Conservation (phyloP, 1,140 invertebrate species). For the Hetaerina americana region DNA sequence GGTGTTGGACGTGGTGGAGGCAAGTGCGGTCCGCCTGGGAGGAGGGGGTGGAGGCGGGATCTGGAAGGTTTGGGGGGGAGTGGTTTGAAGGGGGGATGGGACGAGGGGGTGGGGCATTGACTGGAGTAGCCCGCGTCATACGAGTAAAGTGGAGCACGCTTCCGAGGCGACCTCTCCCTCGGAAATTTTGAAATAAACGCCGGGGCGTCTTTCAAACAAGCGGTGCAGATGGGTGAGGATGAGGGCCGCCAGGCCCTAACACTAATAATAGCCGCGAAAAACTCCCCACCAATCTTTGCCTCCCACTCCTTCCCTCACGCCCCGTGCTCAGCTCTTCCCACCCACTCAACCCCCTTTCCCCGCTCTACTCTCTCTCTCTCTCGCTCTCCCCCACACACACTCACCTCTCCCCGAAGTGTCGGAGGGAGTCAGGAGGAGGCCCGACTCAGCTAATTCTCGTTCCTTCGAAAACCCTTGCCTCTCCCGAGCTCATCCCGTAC, state of each 20-base stretch:
- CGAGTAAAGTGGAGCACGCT: not conserved
- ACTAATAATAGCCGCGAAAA: not conserved
- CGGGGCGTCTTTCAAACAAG: not conserved
- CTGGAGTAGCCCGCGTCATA: not conserved
- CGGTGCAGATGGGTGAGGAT: not conserved
- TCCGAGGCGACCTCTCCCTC: not conserved
- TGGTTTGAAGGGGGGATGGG: not conserved
- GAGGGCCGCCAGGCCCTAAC: not conserved
- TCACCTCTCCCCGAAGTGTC: too few relatives aligned
- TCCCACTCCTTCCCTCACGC: too few relatives aligned
- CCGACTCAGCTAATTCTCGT: too few relatives aligned
- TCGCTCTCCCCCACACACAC: too few relatives aligned
- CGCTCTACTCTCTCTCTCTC: too few relatives aligned
- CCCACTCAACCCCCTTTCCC: too few relatives aligned
- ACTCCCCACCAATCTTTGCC: too few relatives aligned
- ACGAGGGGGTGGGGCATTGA: not conserved
- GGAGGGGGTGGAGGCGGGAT: not conserved
- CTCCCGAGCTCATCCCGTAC: too few relatives aligned
- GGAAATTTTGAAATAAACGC: not conserved
- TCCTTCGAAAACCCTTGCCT: too few relatives aligned
- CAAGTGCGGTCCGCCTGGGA: not conserved
- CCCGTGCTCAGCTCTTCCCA: too few relatives aligned
- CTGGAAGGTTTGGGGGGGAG: not conserved
- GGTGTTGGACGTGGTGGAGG: not conserved
- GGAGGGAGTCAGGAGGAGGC: too few relatives aligned